Evolutionary conservation across 2,113 vertebrate species (phyloP), one percentile per base, ranked within the genome.

Genomic region (Ondatra zibethicus): DNA sequence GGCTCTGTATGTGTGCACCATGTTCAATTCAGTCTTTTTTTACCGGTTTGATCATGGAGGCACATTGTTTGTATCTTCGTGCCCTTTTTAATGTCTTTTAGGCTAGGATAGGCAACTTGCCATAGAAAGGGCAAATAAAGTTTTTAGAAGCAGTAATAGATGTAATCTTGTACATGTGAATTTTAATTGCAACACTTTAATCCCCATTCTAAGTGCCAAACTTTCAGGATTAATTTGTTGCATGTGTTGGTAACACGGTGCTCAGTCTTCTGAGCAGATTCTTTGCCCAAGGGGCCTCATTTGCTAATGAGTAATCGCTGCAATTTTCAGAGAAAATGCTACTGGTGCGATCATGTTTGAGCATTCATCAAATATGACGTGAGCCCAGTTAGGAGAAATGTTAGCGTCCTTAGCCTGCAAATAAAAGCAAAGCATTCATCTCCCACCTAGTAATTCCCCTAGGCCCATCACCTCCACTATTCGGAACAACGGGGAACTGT

Each of bases 301-400:
- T 97, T 96, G 80, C 96, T 97, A 95, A 97, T 96, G 96, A 98
- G 95, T 96, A 95, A 97, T 97, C 1, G 8, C 93, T 96, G 93
- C 89, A 93, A 29, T 97, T 98, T 97, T 97, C 97, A 92, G 96
- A 92, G 96, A 90, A 96, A 96, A 93, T 92, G 86, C 92, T 81
- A 65, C 93, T 25, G 91, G 96, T 95, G 84, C 58, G 36, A 52
- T 96, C 95, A 92, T 87, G 94, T 96, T 96, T 85, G 96, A 93
- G 96, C 96, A 97, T 97, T 95, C 97, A 95, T 97, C 97, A 96
- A 93, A 63, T 93, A 94, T 96, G 94, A 97, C 16, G 17, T 3
- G 39, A 87, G 95, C 78, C 91, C 95, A 80, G 96, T 92, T 85
- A 94, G 96, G 93, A 92, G 91, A 88, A 55, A 93, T 39, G 45